A percentile compares a stretch with the other conserved stretches of the same genome.
Conservation (phyloP, 1,140 invertebrate genomes). For the Drosophila pectinifera region DNA sequence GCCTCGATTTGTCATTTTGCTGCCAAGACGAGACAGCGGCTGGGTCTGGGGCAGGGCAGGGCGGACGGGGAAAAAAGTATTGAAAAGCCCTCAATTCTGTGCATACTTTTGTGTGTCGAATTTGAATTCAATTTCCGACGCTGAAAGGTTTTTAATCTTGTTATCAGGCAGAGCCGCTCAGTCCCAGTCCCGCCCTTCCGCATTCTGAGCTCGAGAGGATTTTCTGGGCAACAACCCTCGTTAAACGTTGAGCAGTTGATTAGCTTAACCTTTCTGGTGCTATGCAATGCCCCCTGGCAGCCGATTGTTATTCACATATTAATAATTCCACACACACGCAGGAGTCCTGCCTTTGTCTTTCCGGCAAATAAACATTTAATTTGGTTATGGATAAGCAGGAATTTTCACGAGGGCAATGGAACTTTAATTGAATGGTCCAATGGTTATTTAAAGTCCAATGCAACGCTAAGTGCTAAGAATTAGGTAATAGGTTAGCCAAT, state of each 20-base stretch:
- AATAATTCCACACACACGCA: constrained; percentile 39
- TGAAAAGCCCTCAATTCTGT: constrained; percentile 61
- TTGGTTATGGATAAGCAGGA: constrained; percentile 24
- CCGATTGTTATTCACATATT: constrained; percentile 51
- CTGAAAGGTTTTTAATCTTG: constrained; percentile 84
- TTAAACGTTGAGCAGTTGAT: constrained; percentile 72
- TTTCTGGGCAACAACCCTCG: constrained; percentile 58
- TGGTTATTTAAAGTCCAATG: not conserved
- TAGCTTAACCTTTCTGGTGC: constrained; percentile 66
- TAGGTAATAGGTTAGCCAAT: too few species aligned
- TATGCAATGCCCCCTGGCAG: constrained; percentile 35
- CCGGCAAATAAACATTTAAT: constrained; percentile 15
- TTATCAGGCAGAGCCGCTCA: constrained; percentile 63
- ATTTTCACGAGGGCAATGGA: constrained; percentile 1
- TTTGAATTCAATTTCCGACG: constrained; percentile 82
- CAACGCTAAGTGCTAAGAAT: not conserved
- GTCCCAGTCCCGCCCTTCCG: constrained; percentile 10
- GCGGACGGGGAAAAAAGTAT: constrained; percentile 23
- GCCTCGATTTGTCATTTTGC: constrained; percentile 81
- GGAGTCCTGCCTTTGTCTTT: constrained; percentile 12
- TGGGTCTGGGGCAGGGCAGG: constrained; percentile 1
- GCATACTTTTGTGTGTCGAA: constrained; percentile 82
- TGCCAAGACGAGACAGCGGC: constrained; percentile 56
- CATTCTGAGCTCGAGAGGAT: constrained; percentile 36
- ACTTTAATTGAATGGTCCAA: not conserved